A percentile compares a stretch with the other conserved stretches of the same genome.
Evolutionary conservation across 1,140 invertebrate species (phyloP).

Genomic region (Drosophila kepulauana): DNA sequence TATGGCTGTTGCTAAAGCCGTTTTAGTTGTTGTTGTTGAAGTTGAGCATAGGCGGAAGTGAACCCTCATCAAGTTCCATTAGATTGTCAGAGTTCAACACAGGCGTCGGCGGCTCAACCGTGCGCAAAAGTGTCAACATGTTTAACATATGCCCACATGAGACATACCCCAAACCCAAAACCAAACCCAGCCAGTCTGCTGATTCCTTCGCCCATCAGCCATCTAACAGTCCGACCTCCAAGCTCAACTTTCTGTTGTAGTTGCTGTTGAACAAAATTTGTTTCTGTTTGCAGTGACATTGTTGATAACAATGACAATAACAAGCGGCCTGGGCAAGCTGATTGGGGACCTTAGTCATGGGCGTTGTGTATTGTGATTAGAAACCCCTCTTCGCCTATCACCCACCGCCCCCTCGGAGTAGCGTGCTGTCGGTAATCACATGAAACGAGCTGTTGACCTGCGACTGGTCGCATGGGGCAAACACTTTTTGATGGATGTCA

Average conservation of each 20-base stretch:
- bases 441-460: slow-evolving; percentile 57
- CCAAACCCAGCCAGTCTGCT: background rate
- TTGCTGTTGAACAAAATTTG: slow-evolving; percentile 42
- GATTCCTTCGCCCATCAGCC: background rate
- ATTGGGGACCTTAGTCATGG: slow-evolving; percentile 16
- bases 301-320: slow-evolving; percentile 80
- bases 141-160: slow-evolving; percentile 79
- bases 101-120: slow-evolving; percentile 51
- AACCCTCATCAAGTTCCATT: slow-evolving; percentile 73
- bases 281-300: slow-evolving; percentile 62
- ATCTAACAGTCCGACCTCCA: too few species aligned
- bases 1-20: background rate
- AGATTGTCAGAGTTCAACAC: slow-evolving; percentile 68
- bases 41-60: slow-evolving; percentile 43
- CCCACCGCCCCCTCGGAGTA: slow-evolving; percentile 12
- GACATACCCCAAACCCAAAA: slow-evolving; percentile 26
- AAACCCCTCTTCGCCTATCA: background rate
- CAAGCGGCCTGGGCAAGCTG: slow-evolving; percentile 41
- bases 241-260: slow-evolving; percentile 22
- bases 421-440: slow-evolving; percentile 54
- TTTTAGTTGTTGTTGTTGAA: slow-evolving; percentile 4
- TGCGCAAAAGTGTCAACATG: slow-evolving; percentile 79
- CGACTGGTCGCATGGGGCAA: slow-evolving; percentile 13
- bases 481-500: slow-evolving; percentile 47
- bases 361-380: slow-evolving; percentile 55